Conservation (phyloP, 2,888 invertebrate species). For the Pyrrhia umbra region DNA sequence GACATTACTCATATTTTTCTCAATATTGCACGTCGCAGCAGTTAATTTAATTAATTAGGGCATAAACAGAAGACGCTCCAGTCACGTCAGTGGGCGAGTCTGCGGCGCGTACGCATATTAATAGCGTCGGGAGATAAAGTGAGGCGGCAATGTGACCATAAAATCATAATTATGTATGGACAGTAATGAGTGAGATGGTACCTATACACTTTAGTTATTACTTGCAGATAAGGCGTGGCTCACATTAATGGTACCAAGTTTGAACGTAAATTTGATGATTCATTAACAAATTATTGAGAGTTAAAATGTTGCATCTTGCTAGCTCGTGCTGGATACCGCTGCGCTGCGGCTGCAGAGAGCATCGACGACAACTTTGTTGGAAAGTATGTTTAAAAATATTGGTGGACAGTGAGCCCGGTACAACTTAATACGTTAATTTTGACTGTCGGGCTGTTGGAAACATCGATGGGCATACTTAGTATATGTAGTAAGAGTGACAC, state of each 20-base stretch:
- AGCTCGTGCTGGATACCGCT: not conserved
- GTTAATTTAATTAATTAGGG: conserved; percentile 52
- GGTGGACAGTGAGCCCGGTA: too few relatives aligned
- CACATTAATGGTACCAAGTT: not conserved
- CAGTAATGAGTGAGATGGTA: conserved; percentile 3
- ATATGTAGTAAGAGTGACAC: too few relatives aligned
- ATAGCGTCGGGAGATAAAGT: conserved; percentile 56
- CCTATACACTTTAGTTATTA: conserved; percentile 12
- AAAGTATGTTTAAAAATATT: too few relatives aligned
- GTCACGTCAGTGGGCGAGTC: conserved; percentile 49
- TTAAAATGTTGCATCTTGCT: too few relatives aligned
- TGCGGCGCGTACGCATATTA: conserved; percentile 54
- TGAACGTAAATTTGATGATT: conserved; percentile 1
- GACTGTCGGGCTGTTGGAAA: too few relatives aligned
- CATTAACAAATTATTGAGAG: not conserved
- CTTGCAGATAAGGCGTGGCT: conserved; percentile 25
- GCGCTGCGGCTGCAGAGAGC: too few relatives aligned
- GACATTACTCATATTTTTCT: conserved; percentile 36
- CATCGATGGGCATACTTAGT: too few relatives aligned
- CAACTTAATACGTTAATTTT: too few relatives aligned
- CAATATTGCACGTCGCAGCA: conserved; percentile 35
- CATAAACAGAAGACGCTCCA: conserved; percentile 49
- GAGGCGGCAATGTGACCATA: conserved; percentile 45
- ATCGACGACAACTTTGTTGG: too few relatives aligned
- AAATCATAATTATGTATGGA: conserved; percentile 36